phyloP scores from a whole-genome alignment of 2,797 vertebrate genomes.

The Neomorphus geoffroyi region DNA sequence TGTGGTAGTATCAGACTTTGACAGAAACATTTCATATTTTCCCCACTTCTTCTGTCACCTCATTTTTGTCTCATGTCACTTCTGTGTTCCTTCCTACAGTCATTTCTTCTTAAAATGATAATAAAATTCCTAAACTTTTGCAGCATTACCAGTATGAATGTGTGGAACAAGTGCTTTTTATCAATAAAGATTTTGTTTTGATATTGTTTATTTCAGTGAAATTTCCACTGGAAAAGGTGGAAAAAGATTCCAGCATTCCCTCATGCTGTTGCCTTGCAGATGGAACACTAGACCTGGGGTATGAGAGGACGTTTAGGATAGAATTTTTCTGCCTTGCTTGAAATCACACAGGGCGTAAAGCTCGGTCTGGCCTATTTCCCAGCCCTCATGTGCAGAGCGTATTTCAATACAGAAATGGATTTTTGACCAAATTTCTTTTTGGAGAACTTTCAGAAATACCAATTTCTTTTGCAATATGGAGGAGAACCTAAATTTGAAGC shows the following conservation, averaged over 20 bases:
- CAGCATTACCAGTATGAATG: not conserved
- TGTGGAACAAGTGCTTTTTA: not conserved
- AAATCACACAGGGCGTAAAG: not conserved
- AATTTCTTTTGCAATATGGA: not conserved
- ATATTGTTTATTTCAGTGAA: not conserved
- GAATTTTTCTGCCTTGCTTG: not conserved
- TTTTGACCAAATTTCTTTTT: not conserved
- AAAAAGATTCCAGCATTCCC: not conserved
- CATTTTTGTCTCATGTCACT: not conserved
- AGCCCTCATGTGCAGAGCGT: not conserved
- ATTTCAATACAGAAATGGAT: not conserved
- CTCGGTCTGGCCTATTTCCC: not conserved
- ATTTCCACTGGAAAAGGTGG: not conserved
- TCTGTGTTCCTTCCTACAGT: not conserved
- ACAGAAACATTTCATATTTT: not conserved
- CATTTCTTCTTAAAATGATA: not conserved
- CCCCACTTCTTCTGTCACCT: not conserved
- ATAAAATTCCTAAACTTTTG: not conserved
- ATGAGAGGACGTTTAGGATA: not conserved
- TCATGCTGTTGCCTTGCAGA: not conserved
- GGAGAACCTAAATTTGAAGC: not conserved
- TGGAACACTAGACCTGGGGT: not conserved
- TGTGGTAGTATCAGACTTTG: not conserved
- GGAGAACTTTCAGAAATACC: not conserved
- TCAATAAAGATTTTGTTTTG: not conserved